Evolutionary conservation across 2,888 invertebrate genomes (phyloP).

Genomic region (Endotricha flammealis): DNA sequence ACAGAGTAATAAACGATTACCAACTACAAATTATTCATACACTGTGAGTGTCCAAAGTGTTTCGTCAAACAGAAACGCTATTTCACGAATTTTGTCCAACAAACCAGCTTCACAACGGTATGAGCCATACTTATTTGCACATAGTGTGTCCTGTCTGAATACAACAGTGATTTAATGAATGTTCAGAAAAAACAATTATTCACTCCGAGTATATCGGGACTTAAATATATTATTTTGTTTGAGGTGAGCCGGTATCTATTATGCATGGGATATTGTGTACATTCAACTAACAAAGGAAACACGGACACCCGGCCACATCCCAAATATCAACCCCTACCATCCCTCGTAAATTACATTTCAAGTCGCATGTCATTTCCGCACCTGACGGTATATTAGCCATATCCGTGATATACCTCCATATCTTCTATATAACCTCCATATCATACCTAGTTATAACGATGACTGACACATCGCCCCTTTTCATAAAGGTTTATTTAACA

Average conservation of each 20-base stretch:
- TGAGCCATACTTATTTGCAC: too few relatives aligned
- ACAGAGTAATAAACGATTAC: too few relatives aligned
- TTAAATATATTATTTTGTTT: constrained; percentile 9
- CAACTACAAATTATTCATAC: too few relatives aligned
- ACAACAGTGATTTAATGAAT: too few relatives aligned
- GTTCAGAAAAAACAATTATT: too few relatives aligned
- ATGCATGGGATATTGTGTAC: constrained; percentile 8
- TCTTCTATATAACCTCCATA: too few relatives aligned
- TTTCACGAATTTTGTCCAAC: too few relatives aligned
- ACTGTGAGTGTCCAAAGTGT: too few relatives aligned
- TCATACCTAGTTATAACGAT: constrained; percentile 4
- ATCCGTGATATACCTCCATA: background rate
- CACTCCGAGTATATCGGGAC: constrained; percentile 8
- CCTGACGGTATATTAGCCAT: constrained; percentile 5
- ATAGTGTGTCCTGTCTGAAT: too few relatives aligned
- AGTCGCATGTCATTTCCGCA: constrained; percentile 1
- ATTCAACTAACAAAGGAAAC: constrained; percentile 11
- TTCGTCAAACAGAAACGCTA: too few relatives aligned
- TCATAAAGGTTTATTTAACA: constrained; percentile 8
- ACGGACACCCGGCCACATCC: constrained; percentile 2
- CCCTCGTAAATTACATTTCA: constrained; percentile 6
- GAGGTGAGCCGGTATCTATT: constrained; percentile 5
- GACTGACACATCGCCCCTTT: constrained; percentile 7
- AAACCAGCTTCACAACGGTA: too few relatives aligned
- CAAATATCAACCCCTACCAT: constrained; percentile 5